phyloP scores from a whole-genome alignment of 2,888 invertebrate species.

The Drosophila nr. perissopoda region DNA sequence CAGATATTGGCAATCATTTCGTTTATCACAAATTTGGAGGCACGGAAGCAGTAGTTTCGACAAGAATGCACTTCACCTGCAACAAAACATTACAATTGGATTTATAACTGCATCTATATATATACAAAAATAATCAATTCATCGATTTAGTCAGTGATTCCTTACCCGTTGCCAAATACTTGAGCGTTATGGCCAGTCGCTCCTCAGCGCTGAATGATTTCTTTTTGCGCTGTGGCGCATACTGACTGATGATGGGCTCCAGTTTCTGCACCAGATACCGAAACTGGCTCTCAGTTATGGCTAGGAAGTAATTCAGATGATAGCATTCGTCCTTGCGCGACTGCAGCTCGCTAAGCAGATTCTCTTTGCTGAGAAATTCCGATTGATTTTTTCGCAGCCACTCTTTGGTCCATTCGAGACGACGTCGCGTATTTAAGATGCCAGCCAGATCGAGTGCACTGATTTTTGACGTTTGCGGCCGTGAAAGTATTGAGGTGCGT shows the following conservation, averaged over 20 bases:
- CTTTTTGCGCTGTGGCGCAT: slow-evolving; percentile 83
- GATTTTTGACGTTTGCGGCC: slow-evolving; percentile 74
- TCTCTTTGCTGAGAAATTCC: slow-evolving; percentile 83
- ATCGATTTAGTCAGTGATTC: slow-evolving; percentile 13
- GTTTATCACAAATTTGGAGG: slow-evolving; percentile 84
- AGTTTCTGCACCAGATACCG: slow-evolving; percentile 82
- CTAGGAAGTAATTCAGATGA: slow-evolving; percentile 83
- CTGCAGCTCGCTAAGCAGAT: slow-evolving; percentile 81
- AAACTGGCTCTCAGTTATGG: slow-evolving; percentile 84
- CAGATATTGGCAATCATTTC: slow-evolving; percentile 84
- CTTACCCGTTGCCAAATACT: slow-evolving; percentile 84
- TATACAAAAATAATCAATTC: neutral
- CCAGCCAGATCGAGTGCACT: slow-evolving; percentile 81
- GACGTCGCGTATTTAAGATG: slow-evolving; percentile 81
- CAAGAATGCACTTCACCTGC: slow-evolving; percentile 84
- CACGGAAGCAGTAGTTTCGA: slow-evolving; percentile 84
- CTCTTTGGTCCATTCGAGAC: slow-evolving; percentile 83
- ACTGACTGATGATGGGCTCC: slow-evolving; percentile 82
- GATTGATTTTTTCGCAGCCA: slow-evolving; percentile 83
- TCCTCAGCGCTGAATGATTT: slow-evolving; percentile 84
- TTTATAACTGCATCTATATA: neutral
- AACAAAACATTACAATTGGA: slow-evolving; percentile 16
- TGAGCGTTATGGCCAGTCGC: slow-evolving; percentile 83
- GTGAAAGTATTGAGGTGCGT: slow-evolving; percentile 66
- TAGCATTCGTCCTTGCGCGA: slow-evolving; percentile 83